phyloP scores from a whole-genome alignment of 1,140 invertebrate species.

The Orius laevigatus region DNA sequence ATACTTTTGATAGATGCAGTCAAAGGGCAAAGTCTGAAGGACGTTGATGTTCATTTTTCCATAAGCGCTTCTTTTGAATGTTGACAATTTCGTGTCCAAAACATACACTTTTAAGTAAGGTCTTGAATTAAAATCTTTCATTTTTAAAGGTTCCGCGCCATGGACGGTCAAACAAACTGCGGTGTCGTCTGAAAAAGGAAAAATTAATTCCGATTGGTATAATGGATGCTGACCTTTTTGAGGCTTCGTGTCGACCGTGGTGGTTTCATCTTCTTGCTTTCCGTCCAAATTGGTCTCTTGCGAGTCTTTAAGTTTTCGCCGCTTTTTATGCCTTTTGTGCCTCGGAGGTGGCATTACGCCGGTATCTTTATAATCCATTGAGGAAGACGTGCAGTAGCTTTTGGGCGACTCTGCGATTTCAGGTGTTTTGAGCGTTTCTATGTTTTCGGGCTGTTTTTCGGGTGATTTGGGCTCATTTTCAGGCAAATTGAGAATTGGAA shows the following conservation, averaged over 20 bases:
- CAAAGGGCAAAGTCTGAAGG: conserved; percentile 1
- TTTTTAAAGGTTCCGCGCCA: conserved; percentile 1
- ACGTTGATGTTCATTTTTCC: not conserved
- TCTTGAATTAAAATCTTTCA: conserved; percentile 3
- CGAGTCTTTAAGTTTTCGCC: no score
- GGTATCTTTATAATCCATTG: conserved; percentile 11
- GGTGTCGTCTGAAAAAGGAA: conserved; percentile 6
- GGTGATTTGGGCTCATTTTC: no score
- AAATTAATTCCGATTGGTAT: not conserved
- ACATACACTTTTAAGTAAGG: not conserved
- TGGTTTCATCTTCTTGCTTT: no score
- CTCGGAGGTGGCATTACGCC: conserved; percentile 8
- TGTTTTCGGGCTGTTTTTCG: no score
- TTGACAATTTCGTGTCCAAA: not conserved
- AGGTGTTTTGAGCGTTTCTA: no score
- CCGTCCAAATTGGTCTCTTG: no score
- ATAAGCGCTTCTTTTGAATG: not conserved
- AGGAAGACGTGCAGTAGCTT: conserved; percentile 12
- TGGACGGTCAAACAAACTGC: conserved; percentile 4
- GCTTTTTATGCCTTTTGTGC: not conserved
- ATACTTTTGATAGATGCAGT: conserved; percentile 2
- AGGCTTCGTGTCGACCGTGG: no score
- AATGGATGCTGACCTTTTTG: not conserved
- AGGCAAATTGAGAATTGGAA: no score
- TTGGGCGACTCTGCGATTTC: conserved; percentile 2